These are phyloP conservation scores for Toxotes lorentzi DNA, from an alignment of 2,797 vertebrate genomes.

Conservation along the genomic window DNA sequence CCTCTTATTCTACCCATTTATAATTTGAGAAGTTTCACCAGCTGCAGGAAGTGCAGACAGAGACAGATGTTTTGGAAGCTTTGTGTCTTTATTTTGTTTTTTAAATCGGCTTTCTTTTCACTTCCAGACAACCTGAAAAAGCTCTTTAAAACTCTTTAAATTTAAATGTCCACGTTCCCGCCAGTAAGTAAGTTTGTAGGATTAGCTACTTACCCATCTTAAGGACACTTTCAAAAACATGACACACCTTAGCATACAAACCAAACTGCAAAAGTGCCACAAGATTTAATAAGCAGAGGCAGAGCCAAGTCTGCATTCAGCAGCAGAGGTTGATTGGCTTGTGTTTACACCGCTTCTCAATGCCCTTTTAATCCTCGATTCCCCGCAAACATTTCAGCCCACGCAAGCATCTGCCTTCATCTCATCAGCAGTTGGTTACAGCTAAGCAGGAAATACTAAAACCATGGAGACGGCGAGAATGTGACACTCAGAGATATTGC, in stretches of 20 bases:
- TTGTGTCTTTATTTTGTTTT: conserved; percentile 15
- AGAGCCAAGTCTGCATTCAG: conserved; percentile 4
- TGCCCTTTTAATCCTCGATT: conserved; percentile 55
- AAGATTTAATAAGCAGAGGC: conserved; percentile 30
- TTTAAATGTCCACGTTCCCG: conserved; percentile 26
- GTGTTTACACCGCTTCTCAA: conserved; percentile 51
- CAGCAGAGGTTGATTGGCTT: conserved; percentile 46
- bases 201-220: conserved; percentile 6
- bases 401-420: conserved; percentile 67
- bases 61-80: conserved; percentile 19
- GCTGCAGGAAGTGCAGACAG: conserved; percentile 17
- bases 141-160: conserved; percentile 13
- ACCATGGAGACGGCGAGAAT: conserved; percentile 73
- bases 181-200: conserved; percentile 24
- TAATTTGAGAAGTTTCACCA: conserved; percentile 18
- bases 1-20: conserved; percentile 6
- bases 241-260: conserved; percentile 12
- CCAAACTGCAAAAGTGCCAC: conserved; percentile 3
- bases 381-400: conserved; percentile 60
- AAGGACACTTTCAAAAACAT: not conserved
- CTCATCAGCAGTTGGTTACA: conserved; percentile 47
- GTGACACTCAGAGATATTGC: conserved; percentile 71
- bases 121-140: conserved; percentile 20
- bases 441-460: conserved; percentile 70
- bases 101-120: conserved; percentile 3